phyloP scores from a whole-genome alignment of 2,797 vertebrate species.

The Streptopelia turtur region DNA sequence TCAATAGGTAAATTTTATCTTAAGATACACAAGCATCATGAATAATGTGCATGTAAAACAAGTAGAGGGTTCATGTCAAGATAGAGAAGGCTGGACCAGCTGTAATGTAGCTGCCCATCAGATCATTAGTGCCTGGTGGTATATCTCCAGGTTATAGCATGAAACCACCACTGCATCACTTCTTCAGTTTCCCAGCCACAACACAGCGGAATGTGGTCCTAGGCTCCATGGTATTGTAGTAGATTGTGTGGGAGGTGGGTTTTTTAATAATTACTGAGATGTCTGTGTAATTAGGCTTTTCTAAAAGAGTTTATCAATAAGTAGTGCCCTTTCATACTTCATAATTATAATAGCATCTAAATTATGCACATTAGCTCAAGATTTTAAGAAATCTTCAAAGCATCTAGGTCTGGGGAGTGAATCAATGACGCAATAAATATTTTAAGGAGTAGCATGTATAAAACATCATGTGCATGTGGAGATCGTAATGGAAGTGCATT shows the following conservation, averaged over 20 bases:
- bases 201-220: background rate
- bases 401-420: background rate
- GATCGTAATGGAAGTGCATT: background rate
- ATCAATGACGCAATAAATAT: background rate
- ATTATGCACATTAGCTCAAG: background rate
- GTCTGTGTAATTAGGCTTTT: background rate
- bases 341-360: background rate
- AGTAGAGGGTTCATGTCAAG: background rate
- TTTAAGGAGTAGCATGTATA: background rate
- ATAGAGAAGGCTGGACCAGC: background rate
- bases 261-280: background rate
- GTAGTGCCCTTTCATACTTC: background rate
- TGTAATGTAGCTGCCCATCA: fast-evolving
- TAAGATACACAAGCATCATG: background rate
- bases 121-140: background rate
- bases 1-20: background rate
- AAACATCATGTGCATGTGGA: background rate
- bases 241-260: background rate
- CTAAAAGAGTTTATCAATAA: background rate
- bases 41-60: background rate
- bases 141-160: background rate
- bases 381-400: background rate
- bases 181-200: background rate
- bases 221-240: background rate
- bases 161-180: background rate